A percentile compares a stretch with the other conserved stretches of the same genome.
These are phyloP conservation scores for Sminthopsis crassicaudata DNA, from an alignment of 2,113 vertebrate genomes.

Conservation along the genomic window DNA sequence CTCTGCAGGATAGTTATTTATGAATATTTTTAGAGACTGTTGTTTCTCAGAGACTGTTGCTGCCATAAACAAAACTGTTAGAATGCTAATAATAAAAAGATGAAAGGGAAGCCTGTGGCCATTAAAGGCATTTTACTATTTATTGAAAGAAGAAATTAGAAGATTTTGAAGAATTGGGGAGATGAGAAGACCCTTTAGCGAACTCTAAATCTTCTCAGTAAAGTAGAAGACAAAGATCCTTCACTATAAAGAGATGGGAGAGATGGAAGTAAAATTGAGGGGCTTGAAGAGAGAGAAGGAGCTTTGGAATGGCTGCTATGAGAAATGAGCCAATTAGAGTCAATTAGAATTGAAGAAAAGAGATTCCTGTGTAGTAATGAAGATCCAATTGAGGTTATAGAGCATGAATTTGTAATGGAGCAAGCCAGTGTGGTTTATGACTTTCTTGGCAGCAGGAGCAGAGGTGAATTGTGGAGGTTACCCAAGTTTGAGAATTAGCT, in stretches of 20 bases:
- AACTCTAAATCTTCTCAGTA: not conserved
- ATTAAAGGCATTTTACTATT: not conserved
- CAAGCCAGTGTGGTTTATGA: not conserved
- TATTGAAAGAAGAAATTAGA: not conserved
- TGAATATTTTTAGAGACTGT: not conserved
- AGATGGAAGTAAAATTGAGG: not conserved
- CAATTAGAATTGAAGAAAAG: not conserved
- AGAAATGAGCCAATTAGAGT: not conserved
- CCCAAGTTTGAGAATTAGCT: not conserved
- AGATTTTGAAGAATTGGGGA: not conserved
- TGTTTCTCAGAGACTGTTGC: not conserved
- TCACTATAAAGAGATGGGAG: not conserved
- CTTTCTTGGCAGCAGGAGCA: not conserved
- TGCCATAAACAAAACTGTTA: not conserved
- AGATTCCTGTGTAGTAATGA: not conserved
- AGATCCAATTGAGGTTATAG: slow-evolving; percentile 1
- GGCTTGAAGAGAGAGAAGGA: not conserved
- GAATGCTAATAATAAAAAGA: not conserved
- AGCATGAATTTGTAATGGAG: not conserved
- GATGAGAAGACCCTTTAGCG: not conserved
- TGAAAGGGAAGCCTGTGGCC: not conserved
- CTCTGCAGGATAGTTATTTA: not conserved
- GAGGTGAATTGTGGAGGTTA: not conserved
- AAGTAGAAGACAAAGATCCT: not conserved
- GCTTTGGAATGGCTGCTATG: not conserved